Base-by-base conservation (phyloP, 2,797 vertebrate species). In the Cirrhinus mrigala region DNA sequence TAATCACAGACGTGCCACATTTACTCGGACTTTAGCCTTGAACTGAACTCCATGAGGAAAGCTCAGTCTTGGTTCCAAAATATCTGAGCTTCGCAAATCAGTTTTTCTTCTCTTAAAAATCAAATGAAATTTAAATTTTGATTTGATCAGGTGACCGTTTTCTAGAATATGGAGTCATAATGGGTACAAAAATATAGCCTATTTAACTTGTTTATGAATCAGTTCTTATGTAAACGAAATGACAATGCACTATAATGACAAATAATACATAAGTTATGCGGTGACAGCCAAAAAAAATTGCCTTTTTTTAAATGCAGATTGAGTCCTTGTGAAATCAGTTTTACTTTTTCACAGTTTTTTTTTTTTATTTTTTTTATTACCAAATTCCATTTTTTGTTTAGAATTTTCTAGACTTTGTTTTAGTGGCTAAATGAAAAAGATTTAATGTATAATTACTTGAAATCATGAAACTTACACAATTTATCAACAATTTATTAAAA, bases 1-100 rank as follows among this genome's bases (percentile, higher is more conserved):
- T 33, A 75, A 86, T 85, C 81, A 69, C 81, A 33, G 64, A 79
- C 75, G 24, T 48, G 64, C 83, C 83, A 79, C 82, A 84, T 83
- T 76, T 83, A 20, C 75, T 84, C 71, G 52, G 74, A 70, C 64
- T 56, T 69, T 84, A 69, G 82, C 82, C 83, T 84, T 79, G 50
- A 70, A 84, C 64, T 78, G 83, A 78, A 79, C 83, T 56, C 83
- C 27, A 11, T 3, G 16, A 70, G 64, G 50, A 70, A 58, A 6
- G n/a, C 37, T 68, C 48, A 44, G 46, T 64, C 7, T 75, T 62
- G 20, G 60, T 33, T 70, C 64, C 20, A 77, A 77, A 46, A 76
- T 78, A 69, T 52, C 40, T 48, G 27, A 29, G 56, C 20, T 22
- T 82, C 27, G 64, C 33, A 9, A 29, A 46, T 46, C 12, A 0